These are phyloP conservation scores for Drosophila ercepeae DNA, from an alignment of 1,140 invertebrate species.

Conservation along the genomic window DNA sequence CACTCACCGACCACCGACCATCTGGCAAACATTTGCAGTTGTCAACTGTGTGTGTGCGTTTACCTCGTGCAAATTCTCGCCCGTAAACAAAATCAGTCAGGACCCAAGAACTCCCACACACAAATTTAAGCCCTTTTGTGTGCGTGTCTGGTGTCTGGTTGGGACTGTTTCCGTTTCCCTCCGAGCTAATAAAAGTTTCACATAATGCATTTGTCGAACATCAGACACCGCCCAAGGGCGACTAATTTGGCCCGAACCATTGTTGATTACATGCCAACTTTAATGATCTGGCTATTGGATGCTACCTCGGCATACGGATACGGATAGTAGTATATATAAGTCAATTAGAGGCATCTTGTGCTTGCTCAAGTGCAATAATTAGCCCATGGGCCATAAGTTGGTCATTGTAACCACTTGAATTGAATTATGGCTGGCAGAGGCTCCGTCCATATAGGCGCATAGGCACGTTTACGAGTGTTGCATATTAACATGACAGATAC, in stretches of 20 bases:
- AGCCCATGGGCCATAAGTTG: neutral
- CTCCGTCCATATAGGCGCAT: no score
- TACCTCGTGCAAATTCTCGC: constrained; percentile 49
- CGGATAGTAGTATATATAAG: constrained; percentile 22
- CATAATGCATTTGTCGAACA: constrained; percentile 44
- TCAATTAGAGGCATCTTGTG: constrained; percentile 49
- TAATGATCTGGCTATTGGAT: constrained; percentile 23
- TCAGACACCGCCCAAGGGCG: constrained; percentile 21
- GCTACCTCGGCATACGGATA: neutral
- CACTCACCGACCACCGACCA: constrained; percentile 5
- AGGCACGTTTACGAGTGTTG: no score
- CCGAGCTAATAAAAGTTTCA: constrained; percentile 56
- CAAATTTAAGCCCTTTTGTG: neutral
- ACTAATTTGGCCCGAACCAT: constrained; percentile 18
- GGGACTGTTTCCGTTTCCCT: constrained; percentile 20
- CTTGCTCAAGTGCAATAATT: constrained; percentile 54
- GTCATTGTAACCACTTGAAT: constrained; percentile 13
- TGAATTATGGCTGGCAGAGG: constrained; percentile 19
- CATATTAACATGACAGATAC: neutral
- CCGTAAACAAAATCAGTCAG: constrained; percentile 47
- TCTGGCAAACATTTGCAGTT: constrained; percentile 52
- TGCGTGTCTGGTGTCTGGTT: neutral
- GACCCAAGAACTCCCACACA: neutral
- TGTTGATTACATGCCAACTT: constrained; percentile 9
- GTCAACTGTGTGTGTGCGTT: constrained; percentile 28